These are phyloP conservation scores for Eristalis pertinax DNA, from an alignment of 2,888 invertebrate species.

Conservation along the genomic window DNA sequence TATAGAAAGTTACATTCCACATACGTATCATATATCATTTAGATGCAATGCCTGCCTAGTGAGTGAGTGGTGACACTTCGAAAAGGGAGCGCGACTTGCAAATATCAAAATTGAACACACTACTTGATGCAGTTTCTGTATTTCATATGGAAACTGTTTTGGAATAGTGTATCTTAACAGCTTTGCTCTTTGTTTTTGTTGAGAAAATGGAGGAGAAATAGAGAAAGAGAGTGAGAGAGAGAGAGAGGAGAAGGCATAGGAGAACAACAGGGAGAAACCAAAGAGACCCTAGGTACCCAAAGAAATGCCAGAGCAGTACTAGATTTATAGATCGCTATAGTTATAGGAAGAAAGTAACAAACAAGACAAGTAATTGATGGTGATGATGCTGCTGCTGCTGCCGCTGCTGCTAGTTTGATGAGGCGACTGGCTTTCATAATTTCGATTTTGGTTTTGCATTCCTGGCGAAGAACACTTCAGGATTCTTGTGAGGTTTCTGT, in stretches of 20 bases:
- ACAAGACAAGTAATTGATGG: slow-evolving; percentile 52
- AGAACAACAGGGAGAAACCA: slow-evolving; percentile 55
- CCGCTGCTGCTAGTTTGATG: background rate
- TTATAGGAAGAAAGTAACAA: slow-evolving; percentile 9
- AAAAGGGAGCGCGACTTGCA: slow-evolving; percentile 9
- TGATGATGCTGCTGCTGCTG: slow-evolving; percentile 58
- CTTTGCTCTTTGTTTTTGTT: slow-evolving; percentile 25
- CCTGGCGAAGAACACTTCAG: slow-evolving; percentile 80
- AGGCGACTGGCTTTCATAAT: slow-evolving; percentile 77
- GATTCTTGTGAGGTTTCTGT: slow-evolving; percentile 80
- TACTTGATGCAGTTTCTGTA: slow-evolving; percentile 23
- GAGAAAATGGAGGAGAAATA: slow-evolving; percentile 11
- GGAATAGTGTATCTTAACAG: slow-evolving; percentile 49
- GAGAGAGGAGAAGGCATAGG: background rate
- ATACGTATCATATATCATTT: slow-evolving; percentile 31
- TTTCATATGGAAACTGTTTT: slow-evolving; percentile 35
- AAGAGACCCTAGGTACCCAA: slow-evolving; percentile 61
- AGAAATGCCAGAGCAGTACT: slow-evolving; percentile 59
- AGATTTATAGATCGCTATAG: slow-evolving; percentile 26
- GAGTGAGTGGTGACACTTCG: slow-evolving; percentile 30
- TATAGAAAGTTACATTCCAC: slow-evolving; percentile 55
- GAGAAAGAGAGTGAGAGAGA: background rate
- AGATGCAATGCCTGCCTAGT: slow-evolving; percentile 13
- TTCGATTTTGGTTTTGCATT: slow-evolving; percentile 81
- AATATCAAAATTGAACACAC: slow-evolving; percentile 25